Base-by-base conservation (phyloP, 2,888 invertebrate species). In the Coecobrya sp. region DNA sequence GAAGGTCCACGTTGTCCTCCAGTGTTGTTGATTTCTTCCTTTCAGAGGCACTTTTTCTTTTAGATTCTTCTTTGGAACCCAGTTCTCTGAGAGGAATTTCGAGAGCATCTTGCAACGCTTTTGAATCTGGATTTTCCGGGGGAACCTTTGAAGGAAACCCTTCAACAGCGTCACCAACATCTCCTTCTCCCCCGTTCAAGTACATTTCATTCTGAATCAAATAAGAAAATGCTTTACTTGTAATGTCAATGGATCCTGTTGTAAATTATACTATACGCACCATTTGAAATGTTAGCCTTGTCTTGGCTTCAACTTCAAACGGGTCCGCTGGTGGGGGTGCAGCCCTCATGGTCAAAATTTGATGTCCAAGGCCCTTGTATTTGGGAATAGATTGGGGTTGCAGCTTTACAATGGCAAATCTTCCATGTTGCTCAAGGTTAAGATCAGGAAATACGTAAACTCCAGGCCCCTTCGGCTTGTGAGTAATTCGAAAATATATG, bases 361-460 rank as follows among this genome's bases (percentile, higher is more conserved):
- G 94, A 55, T 94, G 92, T 1, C 94, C 95, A 13, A 91, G 68
- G 10, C 82, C 87, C 70, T 92, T 93, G 93, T 94, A 95, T 11
- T 82, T 87, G 0, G 86, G 85, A 10, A 90, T 89, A 1, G 89
- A 85, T 11, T 89, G 92, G 1, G 93, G 91, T 2, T 85, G 96
- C 95, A 97, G 97, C 93, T 96, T 96, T 49, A 96, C 96, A 94
- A 96, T 97, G 81, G 96, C 96, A 96, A 97, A 98, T 95, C 96
- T 97, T 0, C 98, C 98, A 94, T 97, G 97, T 94, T 97, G 97
- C 96, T 98, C 97, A 94, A 97, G 97, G 93, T 97, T 97, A n/a
- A 97, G 97, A 93, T 98, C 97, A 0, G 93, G 92, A 94, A 98
- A 98, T 2, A 97, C 97, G 95, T 97, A 98, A 89, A 97, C 97